phyloP scores from a whole-genome alignment of 2,888 invertebrate species.

The Calameuta filiformis region DNA sequence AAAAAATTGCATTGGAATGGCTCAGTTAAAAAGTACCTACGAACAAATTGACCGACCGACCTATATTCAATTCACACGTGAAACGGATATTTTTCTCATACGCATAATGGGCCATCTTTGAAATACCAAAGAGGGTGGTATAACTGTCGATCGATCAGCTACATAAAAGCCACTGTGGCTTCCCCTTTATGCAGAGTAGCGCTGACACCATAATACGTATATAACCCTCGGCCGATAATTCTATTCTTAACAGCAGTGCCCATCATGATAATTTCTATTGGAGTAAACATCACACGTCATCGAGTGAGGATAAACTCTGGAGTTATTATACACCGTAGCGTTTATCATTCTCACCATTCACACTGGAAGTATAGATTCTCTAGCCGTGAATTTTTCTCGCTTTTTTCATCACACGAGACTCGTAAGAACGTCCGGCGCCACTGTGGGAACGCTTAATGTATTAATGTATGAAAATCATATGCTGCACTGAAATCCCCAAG shows the following conservation, averaged over 20 bases:
- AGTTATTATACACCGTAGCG: conserved; percentile 41
- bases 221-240: conserved; percentile 26
- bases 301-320: conserved; percentile 9
- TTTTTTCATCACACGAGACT: background rate
- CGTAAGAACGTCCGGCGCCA: background rate
- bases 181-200: background rate
- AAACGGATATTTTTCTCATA: background rate
- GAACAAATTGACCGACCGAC: background rate
- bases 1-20: background rate
- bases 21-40: background rate
- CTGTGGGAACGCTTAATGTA: background rate
- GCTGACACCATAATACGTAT: background rate
- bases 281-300: conserved; percentile 15
- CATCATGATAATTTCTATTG: conserved; percentile 22
- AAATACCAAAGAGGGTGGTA: background rate
- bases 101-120: background rate
- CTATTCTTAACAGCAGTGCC: conserved; percentile 25
- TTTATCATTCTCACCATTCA: conserved; percentile 26
- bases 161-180: background rate
- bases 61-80: background rate
- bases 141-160: conserved; percentile 29
- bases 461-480: background rate
- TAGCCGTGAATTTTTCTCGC: background rate
- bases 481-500: background rate
- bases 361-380: background rate